Evolutionary conservation across 1,140 invertebrate species (phyloP), one percentile per base, ranked within the genome.

Genomic region (Theocolax elegans): DNA sequence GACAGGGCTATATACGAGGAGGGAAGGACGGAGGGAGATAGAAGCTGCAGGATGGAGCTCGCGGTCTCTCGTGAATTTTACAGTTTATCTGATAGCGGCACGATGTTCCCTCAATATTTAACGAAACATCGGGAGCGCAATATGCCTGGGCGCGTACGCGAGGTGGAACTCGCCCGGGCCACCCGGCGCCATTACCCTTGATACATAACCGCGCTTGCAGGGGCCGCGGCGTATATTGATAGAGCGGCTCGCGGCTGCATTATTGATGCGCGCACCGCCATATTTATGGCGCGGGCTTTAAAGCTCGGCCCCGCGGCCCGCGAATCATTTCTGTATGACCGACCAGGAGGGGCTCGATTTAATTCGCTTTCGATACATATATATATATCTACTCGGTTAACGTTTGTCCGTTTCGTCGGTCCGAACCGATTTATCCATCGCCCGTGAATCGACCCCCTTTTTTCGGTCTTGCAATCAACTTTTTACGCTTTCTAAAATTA

Each of bases 71-170:
- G 81, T 85, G 79, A 85, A 84, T 84, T 85, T 85, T 83, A 76
- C 78, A 85, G 77, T 65, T 69, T 79, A 83, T 82, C 76, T 78
- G 81, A 81, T 83, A 83, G 79, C 75, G 76, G 76, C 80, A 82
- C 77, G 82, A 77, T 80, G 79, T 77, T 74, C 65, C 75, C 76
- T 86, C 79, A 86, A 86, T 86, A 85, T 85, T 86, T 84, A 79
- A 86, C 84, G 83, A 84, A 86, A 85, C 83, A 86, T 81, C 79
- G 77, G 77, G 73, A 80, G 83, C 83, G 82, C 83, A 83, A 83
- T 83, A 85, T 84, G 79, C 76, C 64, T 74, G 72, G 60, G 64
- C 69, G 58, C 76, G 35, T 29, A 40, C 35, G 35, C 48, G 13
- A 25, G 3, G 17, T 12, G n/a, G n/a, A n/a, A n/a, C n/a, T n/a